These are phyloP conservation scores for Coracias cyanogaster DNA, from an alignment of 2,797 vertebrate species.

Conservation along the genomic window DNA sequence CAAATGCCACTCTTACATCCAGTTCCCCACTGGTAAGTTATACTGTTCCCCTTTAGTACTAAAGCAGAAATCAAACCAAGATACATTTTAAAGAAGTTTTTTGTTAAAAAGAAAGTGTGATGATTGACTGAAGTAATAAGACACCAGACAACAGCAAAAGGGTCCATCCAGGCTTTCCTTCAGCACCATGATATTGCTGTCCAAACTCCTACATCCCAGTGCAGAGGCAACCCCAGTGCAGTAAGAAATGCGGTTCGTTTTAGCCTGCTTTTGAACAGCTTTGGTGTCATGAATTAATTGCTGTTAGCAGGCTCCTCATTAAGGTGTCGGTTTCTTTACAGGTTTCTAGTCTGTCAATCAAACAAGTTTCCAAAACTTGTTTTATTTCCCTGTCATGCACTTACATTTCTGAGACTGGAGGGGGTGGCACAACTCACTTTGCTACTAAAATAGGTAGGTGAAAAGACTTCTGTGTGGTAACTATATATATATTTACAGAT, in stretches of 20 bases:
- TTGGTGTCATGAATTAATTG: background rate
- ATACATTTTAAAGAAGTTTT: slow-evolving; percentile 78
- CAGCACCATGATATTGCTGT: slow-evolving; percentile 63
- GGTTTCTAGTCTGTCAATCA: background rate
- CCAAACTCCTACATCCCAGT: slow-evolving; percentile 47
- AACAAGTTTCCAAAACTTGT: slow-evolving; percentile 38
- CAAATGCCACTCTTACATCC: slow-evolving; percentile 25
- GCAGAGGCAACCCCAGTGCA: slow-evolving; percentile 20
- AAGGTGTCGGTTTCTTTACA: background rate
- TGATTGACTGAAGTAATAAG: slow-evolving; percentile 78
- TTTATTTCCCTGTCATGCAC: slow-evolving; percentile 7
- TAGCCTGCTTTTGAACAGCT: slow-evolving; percentile 21
- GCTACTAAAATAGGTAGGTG: slow-evolving; percentile 25
- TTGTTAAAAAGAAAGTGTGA: slow-evolving; percentile 81
- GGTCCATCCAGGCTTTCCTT: slow-evolving; percentile 87
- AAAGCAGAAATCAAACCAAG: slow-evolving; percentile 79
- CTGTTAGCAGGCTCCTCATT: slow-evolving; percentile 2
- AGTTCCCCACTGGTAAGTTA: slow-evolving; percentile 65
- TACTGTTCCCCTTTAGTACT: slow-evolving; percentile 86
- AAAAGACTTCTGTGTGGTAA: background rate
- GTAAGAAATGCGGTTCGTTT: background rate
- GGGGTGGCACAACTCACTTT: slow-evolving; percentile 7
- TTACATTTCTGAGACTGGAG: slow-evolving; percentile 28
- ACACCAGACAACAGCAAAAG: slow-evolving; percentile 82
- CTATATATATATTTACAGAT: slow-evolving; percentile 26